Conservation (phyloP, 2,888 invertebrate species). For the Augochlorella aurata region DNA sequence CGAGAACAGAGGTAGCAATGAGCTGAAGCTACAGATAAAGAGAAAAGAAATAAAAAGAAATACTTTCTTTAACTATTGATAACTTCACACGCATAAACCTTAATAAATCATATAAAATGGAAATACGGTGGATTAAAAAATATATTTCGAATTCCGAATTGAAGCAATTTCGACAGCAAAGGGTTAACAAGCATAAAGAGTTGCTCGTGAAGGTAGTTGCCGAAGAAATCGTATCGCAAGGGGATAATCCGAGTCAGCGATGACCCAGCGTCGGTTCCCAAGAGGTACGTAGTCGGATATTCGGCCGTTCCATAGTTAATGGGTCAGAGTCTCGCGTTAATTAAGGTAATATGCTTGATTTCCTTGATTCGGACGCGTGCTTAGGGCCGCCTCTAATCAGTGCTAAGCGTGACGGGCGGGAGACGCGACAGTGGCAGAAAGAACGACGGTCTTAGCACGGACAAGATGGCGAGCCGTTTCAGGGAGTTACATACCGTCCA, state of each 20-base stretch:
- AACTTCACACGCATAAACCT: no score
- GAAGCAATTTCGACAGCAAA: no score
- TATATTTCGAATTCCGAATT: no score
- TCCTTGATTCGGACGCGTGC: neutral
- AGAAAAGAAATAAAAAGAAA: no score
- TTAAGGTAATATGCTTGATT: neutral
- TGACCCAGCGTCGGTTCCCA: neutral
- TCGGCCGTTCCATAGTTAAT: neutral
- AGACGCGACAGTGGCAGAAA: conserved; percentile 24
- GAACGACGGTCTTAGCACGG: conserved; percentile 39
- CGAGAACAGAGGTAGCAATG: no score
- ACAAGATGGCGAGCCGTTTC: conserved; percentile 45
- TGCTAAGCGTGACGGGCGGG: neutral
- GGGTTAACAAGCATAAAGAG: no score
- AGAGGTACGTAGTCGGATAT: neutral
- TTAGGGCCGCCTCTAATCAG: neutral
- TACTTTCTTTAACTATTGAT: no score
- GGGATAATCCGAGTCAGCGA: neutral
- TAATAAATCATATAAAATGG: no score
- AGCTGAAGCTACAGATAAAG: no score
- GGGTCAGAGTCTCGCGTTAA: neutral
- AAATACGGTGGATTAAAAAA: no score
- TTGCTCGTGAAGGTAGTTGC: no score
- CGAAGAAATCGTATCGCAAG: no score
- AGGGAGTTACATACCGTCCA: conserved; percentile 69